Evolutionary conservation across 2,113 vertebrate genomes (phyloP), one percentile per base, ranked within the genome.

Genomic region (Sarotherodon lohbergeri): DNA sequence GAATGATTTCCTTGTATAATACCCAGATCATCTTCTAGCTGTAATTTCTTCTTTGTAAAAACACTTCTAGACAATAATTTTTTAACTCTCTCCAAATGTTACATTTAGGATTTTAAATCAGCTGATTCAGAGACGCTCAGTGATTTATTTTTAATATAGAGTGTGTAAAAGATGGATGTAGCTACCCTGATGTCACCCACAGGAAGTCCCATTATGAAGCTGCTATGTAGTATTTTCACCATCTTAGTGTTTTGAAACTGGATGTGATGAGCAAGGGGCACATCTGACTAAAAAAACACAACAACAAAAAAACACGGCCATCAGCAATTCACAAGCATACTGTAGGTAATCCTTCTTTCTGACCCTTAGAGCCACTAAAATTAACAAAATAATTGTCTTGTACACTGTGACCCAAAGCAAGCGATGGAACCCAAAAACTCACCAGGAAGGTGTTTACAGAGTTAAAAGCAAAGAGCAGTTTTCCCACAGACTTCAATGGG

Each of bases 261-360:
- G 39, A 41, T 41, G 39, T 11, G 9, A 41, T 11, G 61, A 22
- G 10, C 34, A 66, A 39, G 19, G 61, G 19, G 19, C 1, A 22
- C 6, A 7, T 39, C 17, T 66, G 10, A 7, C 59, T 32, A 32
- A 61, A 29, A 27, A 56, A 22, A 27, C 27, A 27, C 27, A 13
- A 3, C 3, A 2, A 54, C 22, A 10, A 19, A 4, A 1, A 0
- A 0, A 61, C 24, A 16, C 11, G 0, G 32, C 24, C 5, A 14
- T 39, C 5, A 43, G 41, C 11, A 5, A 14, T 12, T 46, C 13
- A 46, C 43, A 16, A 46, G 43, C 43, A 46, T 46, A 14, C 43
- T 5, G 3, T 46, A 12, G 13, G 1, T 14, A 46, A 14, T 46
- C 43, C 43, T 46, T 6, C 1, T 43, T 7, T 43, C 66, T 9